A percentile compares a stretch with the other conserved stretches of the same genome.
phyloP scores from a whole-genome alignment of 2,888 invertebrate genomes.

The Platynereis dumerilii region DNA sequence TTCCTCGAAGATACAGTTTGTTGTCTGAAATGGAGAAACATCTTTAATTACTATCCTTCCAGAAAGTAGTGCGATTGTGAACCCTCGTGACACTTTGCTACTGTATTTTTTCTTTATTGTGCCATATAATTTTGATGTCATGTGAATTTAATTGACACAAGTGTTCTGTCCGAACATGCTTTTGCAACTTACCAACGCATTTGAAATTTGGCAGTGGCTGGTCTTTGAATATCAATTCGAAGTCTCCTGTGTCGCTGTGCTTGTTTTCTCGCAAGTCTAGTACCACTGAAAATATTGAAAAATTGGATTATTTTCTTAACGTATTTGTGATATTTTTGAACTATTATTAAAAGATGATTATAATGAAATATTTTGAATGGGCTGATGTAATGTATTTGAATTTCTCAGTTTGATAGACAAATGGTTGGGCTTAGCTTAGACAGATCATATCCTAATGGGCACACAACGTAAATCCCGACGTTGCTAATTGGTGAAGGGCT shows the following conservation, averaged over 20 bases:
- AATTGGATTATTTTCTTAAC: not conserved
- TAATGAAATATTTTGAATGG: too few relatives aligned
- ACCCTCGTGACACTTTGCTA: too few relatives aligned
- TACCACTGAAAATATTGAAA: slow-evolving; percentile 54
- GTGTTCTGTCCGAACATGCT: too few relatives aligned
- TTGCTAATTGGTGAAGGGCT: too few relatives aligned
- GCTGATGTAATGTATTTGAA: not conserved
- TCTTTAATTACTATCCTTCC: too few relatives aligned
- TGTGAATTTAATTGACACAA: too few relatives aligned
- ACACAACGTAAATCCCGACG: too few relatives aligned
- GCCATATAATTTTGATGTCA: not conserved
- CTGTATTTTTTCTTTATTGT: not conserved
- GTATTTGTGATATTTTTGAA: too few relatives aligned
- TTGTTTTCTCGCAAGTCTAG: slow-evolving; percentile 59
- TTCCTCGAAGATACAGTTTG: slow-evolving; percentile 7
- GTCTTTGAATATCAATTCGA: slow-evolving; percentile 54
- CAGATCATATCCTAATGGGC: too few relatives aligned
- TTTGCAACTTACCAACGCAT: too few relatives aligned
- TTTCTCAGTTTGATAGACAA: not conserved
- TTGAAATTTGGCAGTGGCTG: slow-evolving; percentile 38
- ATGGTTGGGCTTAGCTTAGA: not conserved
- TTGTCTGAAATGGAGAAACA: not conserved
- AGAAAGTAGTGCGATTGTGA: too few relatives aligned
- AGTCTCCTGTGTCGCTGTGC: slow-evolving; percentile 58
- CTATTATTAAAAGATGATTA: too few relatives aligned